Conservation (phyloP, 2,113 vertebrate species). For the Corvus hawaiiensis region DNA sequence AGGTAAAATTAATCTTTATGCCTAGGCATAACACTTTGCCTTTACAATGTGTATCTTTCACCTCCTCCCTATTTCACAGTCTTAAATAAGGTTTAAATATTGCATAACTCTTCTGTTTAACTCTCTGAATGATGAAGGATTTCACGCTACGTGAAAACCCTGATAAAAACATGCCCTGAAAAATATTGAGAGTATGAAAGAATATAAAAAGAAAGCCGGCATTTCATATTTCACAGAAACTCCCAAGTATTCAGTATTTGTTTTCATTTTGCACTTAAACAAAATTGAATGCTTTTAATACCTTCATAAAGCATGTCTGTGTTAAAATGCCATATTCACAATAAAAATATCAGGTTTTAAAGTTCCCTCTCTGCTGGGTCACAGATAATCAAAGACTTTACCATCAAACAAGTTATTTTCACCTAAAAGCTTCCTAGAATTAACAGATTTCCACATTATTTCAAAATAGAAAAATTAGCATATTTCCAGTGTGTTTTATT, state of each 20-base stretch:
- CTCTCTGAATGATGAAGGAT: background rate
- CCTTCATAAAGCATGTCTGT: background rate
- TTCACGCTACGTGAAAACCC: background rate
- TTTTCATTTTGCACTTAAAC: background rate
- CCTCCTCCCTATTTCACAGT: constrained; percentile 27
- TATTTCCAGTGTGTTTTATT: background rate
- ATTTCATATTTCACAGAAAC: background rate
- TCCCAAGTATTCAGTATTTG: background rate
- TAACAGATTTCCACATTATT: background rate
- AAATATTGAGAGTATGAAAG: background rate
- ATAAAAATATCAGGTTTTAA: background rate
- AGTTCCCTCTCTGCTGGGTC: background rate
- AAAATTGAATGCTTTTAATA: background rate
- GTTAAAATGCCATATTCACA: background rate
- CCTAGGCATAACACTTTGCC: background rate
- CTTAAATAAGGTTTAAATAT: constrained; percentile 39
- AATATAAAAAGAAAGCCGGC: background rate
- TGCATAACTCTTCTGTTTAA: background rate
- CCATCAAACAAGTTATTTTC: background rate
- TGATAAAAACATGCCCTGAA: background rate
- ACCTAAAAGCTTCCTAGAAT: background rate
- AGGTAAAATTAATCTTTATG: background rate
- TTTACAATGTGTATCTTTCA: constrained; percentile 16
- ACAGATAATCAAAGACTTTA: background rate
- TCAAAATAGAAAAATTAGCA: background rate